Evolutionary conservation across 92 coral and sea anemone species (phyloP), one percentile per base, ranked within the genome.

Genomic region (Muricea muricata): DNA sequence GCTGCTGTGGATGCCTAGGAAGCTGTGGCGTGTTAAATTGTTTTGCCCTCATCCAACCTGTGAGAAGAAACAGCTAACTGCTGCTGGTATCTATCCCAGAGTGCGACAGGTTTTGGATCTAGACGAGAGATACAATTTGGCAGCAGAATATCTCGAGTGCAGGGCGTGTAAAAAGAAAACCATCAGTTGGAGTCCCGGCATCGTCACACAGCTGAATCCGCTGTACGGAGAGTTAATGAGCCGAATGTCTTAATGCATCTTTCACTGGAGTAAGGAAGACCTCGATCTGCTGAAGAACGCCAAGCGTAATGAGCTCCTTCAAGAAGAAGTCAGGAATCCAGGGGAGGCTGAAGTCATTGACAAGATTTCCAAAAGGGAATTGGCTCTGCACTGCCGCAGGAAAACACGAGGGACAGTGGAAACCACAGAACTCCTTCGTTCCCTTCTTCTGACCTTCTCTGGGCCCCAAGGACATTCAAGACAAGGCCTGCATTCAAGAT

Each of bases 1-100:
- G 82, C 37, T 90, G 32, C 52, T 90, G 40, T 90, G 91, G 93
- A 90, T 86, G 90, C 93, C 93, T 11, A 86, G 86, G 68, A 90
- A 90, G 83, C 83, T 90, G 71, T 90, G 91, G 93, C 67, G 54
- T 14, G 79, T 87, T 34, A 73, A 31, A 25, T 21, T 87, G 78
- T 8, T 41, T 45, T 81, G 87, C 20, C 82, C 70, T 18, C 82
- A 77, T 32, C 50, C 70, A 10, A 17, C 25, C n/a, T 77, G 82
- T 55, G 63, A 31, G 1, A 29, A 54, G 46, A 10, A 46, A 28
- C 48, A 77, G 50, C 50, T 77, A 12, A 77, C 82, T 2, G 35
- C 48, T 77, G 82, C 82, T 31, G 82, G 82, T 11, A 77, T 77
- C 2, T 54, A 77, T 58, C 82, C 70, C n/a, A n/a, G 37, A 15